Percentiles rank a stretch among this genome's conserved stretches.
Conservation (phyloP, 1,140 invertebrate species). For the Schlechtendalia chinensis region DNA sequence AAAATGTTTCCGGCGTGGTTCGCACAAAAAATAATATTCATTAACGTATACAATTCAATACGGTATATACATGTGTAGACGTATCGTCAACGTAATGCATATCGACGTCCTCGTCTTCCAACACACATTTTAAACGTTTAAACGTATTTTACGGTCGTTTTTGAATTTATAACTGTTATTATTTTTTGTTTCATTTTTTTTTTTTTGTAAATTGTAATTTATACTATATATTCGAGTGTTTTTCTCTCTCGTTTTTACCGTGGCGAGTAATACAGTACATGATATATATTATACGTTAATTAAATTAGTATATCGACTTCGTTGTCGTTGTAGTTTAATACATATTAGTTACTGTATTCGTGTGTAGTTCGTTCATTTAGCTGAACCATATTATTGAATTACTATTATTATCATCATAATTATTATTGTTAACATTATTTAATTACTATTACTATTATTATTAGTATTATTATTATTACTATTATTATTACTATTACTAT, state of each 20-base stretch:
- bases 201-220: constrained; percentile 35
- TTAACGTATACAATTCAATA: neutral
- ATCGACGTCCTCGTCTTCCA: constrained; percentile 50
- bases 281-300: neutral
- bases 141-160: neutral
- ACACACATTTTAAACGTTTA: constrained; percentile 40
- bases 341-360: constrained; percentile 32
- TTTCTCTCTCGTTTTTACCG: constrained; percentile 39
- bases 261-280: neutral
- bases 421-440: constrained; percentile 33
- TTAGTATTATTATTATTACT: constrained; percentile 34
- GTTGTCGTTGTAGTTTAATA: constrained; percentile 19
- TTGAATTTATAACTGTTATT: neutral
- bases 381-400: neutral
- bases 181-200: neutral
- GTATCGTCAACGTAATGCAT: constrained; percentile 44
- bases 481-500: constrained; percentile 40
- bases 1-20: neutral
- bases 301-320: neutral
- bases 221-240: constrained; percentile 37
- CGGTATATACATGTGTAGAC: too few species aligned
- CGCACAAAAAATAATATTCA: constrained; percentile 6
- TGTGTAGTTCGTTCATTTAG: constrained; percentile 16
- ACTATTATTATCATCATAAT: neutral
- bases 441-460: neutral